phyloP scores from a whole-genome alignment of 2,888 invertebrate genomes.

The Nymphalis polychloros region DNA sequence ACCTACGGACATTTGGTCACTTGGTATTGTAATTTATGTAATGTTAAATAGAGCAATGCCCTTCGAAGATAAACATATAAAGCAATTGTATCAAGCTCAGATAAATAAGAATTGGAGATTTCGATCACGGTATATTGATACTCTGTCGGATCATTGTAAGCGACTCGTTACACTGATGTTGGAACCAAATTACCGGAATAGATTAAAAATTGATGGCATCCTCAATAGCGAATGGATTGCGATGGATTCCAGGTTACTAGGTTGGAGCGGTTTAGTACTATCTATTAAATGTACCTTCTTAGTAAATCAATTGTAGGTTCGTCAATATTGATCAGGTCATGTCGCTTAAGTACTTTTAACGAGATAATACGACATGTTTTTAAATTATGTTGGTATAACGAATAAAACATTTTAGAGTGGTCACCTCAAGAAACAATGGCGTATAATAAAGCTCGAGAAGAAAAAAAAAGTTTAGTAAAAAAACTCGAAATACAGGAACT shows the following conservation, averaged over 20 bases:
- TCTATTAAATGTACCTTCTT: background rate
- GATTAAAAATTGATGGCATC: slow-evolving; percentile 83
- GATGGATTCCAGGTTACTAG: slow-evolving; percentile 83
- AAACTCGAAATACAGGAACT: slow-evolving; percentile 47
- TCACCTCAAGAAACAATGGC: slow-evolving; percentile 68
- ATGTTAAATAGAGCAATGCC: slow-evolving; percentile 93
- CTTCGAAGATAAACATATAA: slow-evolving; percentile 89
- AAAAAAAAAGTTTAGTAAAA: slow-evolving; percentile 52
- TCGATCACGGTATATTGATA: slow-evolving; percentile 82
- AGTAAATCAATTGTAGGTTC: background rate
- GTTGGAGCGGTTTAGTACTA: slow-evolving; percentile 44
- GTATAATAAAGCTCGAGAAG: slow-evolving; percentile 67
- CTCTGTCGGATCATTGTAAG: slow-evolving; percentile 83
- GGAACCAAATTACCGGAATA: slow-evolving; percentile 84
- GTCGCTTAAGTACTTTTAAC: background rate
- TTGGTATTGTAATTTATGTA: slow-evolving; percentile 90
- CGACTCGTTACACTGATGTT: slow-evolving; percentile 83
- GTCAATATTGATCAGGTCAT: no score
- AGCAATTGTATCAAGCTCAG: slow-evolving; percentile 83
- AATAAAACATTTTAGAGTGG: slow-evolving; percentile 58
- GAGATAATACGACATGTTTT: background rate
- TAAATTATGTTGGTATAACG: background rate
- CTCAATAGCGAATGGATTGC: slow-evolving; percentile 83
- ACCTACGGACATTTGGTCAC: slow-evolving; percentile 90
- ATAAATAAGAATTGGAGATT: slow-evolving; percentile 85